Evolutionary conservation across 2,113 vertebrate genomes (phyloP), one percentile per base, ranked within the genome.

Genomic region (Zingel zingel): DNA sequence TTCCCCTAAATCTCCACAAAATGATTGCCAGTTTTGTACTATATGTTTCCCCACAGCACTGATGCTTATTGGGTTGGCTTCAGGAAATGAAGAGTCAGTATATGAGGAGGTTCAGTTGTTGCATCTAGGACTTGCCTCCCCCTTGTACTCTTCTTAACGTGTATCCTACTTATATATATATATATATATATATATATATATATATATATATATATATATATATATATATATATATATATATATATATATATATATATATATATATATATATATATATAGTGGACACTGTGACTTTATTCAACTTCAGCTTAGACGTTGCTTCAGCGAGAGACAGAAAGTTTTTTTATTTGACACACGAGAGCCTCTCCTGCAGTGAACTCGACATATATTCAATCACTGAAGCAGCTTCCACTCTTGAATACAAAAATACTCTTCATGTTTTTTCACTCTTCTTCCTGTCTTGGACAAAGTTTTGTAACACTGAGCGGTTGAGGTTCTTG

Each of bases 331-430:
- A 77, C 75, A 74, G 56, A 53, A 45, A 45, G 23, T 27, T 86
- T 69, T 69, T 54, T 74, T 85, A 43, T 43, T 74, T 81, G 81
- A 84, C 72, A 69, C 68, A 36, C 19, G 14, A 74, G 80, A 74
- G 61, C 69, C 72, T 87, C 68, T 70, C 43, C 64, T 56, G 70
- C 79, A 56, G 77, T 59, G 72, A 86, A 63, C 73, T 59, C 33
- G 64, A 88, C 82, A 74, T 77, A 15, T 69, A 79, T 79, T 91
- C 76, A 83, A 72, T 92, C 67, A 82, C 72, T 36, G 53, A 50
- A 23, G 19, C 50, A 59, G 53, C 58, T 25, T 73, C 74, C 71
- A 68, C 75, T 64, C 36, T 63, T 64, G 67, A 81, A 88, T 82
- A 89, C 71, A 76, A 83, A 87, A 79, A 85, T 23, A 57, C 61